These are phyloP conservation scores for Sebastes oblongus DNA, from an alignment of 2,797 vertebrate genomes.

Conservation along the genomic window DNA sequence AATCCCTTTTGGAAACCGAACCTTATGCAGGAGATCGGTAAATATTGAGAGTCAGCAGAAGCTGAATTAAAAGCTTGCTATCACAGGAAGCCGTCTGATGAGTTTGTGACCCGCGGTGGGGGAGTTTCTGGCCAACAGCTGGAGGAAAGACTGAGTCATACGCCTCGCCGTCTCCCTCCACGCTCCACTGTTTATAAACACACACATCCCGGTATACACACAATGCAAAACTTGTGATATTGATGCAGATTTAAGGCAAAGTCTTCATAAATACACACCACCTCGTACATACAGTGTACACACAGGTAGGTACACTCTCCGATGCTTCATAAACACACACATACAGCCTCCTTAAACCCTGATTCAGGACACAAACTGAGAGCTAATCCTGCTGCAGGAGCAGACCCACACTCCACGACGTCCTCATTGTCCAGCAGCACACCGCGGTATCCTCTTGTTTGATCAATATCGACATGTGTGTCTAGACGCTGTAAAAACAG, in stretches of 20 bases:
- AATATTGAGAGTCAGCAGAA: constrained; percentile 68
- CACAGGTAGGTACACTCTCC: not conserved
- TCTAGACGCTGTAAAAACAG: constrained; percentile 82
- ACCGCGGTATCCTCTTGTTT: constrained; percentile 59
- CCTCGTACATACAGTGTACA: not conserved
- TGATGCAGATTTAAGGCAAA: not conserved
- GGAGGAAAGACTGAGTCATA: constrained; percentile 79
- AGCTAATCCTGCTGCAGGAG: constrained; percentile 35
- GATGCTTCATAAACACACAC: not conserved
- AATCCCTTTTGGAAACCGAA: constrained; percentile 51
- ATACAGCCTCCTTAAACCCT: not conserved
- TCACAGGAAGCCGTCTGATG: constrained; percentile 58
- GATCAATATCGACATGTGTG: constrained; percentile 68
- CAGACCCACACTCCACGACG: constrained; percentile 41
- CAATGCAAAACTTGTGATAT: not conserved
- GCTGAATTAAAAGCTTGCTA: constrained; percentile 55
- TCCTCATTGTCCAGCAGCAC: constrained; percentile 58
- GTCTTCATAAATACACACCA: not conserved
- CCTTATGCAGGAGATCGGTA: constrained; percentile 24
- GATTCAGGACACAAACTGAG: constrained; percentile 5
- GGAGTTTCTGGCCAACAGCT: constrained; percentile 66
- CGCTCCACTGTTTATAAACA: constrained; percentile 62
- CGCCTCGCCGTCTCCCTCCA: constrained; percentile 16
- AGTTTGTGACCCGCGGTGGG: constrained; percentile 54
- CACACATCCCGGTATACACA: constrained; percentile 4